Base-by-base conservation (phyloP, 2,888 invertebrate genomes). In the Nomada goodeniana region DNA sequence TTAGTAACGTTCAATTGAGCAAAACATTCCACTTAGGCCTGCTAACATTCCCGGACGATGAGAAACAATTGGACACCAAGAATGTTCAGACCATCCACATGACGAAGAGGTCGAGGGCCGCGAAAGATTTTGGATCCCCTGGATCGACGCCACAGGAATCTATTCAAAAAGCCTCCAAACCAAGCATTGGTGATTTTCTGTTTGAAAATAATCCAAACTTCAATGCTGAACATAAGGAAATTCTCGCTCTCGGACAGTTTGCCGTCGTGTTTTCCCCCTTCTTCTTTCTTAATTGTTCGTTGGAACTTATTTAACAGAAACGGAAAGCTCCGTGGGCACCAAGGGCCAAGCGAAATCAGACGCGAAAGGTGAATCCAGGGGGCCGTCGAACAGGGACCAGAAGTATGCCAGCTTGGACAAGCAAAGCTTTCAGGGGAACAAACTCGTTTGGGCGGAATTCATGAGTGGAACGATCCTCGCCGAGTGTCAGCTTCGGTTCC, bases 391-490 rank as follows among this genome's bases (percentile, higher is more conserved):
- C 3, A 88, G 74, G 9, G 76, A 71, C 10, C 60, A 53, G 3
- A 82, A 79, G 44, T 20, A 47, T 15, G 47, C 47, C 15, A 36
- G 63, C 0, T 23, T 44, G 5, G 81, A 78, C 0, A 87, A 69
- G 26, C 70, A 72, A 7, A 71, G 13, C 0, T 1, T 10, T 0
- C 82, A 78, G 0, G n/a, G 13, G 7, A 5, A 53, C 1, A 86
- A 86, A 18, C 52, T 73, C 2, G 76, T 70, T 0, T 97, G 97
- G 97, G 95, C 96, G 18, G 96, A 97, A 90, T 94, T 97, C 69
- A 96, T 97, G 63, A 96, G 96, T 0, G 95, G 95, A 76, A 95
- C 95, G 69, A 94, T 97, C 67, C 94, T 97, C 85, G 95, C 96
- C 70, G 97, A 97, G 88, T 95, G 96, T 83, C 95, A 95, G 11